A percentile compares a stretch with the other conserved stretches of the same genome.
These are phyloP conservation scores for Tholera decimalis DNA, from an alignment of 2,888 invertebrate genomes.

Conservation along the genomic window DNA sequence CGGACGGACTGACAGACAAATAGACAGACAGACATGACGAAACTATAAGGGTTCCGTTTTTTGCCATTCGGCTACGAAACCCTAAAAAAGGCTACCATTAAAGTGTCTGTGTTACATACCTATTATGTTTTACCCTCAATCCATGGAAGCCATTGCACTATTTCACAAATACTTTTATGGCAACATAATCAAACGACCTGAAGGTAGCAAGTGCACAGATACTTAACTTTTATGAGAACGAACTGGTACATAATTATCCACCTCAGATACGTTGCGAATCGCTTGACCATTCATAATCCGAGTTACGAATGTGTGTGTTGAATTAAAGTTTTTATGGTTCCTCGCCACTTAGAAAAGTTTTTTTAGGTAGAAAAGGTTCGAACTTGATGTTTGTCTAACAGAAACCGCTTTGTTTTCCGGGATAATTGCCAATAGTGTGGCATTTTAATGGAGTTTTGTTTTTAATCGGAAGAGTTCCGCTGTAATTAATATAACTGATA, in stretches of 20 bases:
- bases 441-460: not conserved
- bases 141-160: constrained; percentile 5
- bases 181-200: not conserved
- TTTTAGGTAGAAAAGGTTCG: not conserved
- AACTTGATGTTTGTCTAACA: not conserved
- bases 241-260: constrained; percentile 15
- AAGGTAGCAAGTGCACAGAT: constrained; percentile 1
- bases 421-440: too few species aligned
- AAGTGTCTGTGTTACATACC: constrained; percentile 31
- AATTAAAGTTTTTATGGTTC: constrained; percentile 51
- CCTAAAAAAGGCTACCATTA: too few species aligned
- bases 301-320: constrained; percentile 18
- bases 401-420: not conserved
- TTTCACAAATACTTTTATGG: not conserved
- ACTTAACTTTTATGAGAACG: constrained; percentile 13
- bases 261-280: constrained; percentile 31
- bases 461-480: too few species aligned
- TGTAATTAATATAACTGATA: too few species aligned
- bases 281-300: constrained; percentile 39
- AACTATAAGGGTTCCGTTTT: too few species aligned
- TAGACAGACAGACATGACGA: too few species aligned
- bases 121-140: not conserved
- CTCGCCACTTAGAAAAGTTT: constrained; percentile 3
- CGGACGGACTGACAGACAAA: too few species aligned
- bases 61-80: too few species aligned